phyloP scores from a whole-genome alignment of 2,113 vertebrate species.

The Steatornis caripensis region DNA sequence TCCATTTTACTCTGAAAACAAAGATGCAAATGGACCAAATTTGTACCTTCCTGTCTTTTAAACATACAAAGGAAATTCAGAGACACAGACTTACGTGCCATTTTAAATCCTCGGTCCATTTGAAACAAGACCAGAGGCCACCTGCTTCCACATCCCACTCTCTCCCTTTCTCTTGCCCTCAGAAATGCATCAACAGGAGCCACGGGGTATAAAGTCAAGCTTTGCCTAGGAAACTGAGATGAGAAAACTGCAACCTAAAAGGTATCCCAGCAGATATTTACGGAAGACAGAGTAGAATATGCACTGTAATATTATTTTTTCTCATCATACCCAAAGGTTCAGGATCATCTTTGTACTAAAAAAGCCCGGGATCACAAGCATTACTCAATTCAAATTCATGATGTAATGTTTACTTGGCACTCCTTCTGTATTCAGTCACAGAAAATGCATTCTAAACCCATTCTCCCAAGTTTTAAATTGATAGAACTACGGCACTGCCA shows the following conservation, averaged over 20 bases:
- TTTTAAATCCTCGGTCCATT: background rate
- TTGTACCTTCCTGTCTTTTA: background rate
- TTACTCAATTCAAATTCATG: background rate
- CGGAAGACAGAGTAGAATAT: background rate
- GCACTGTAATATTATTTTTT: background rate
- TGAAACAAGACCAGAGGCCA: background rate
- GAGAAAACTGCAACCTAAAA: background rate
- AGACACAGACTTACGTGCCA: background rate
- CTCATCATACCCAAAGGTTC: background rate
- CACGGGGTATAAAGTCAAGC: background rate
- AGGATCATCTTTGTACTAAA: background rate
- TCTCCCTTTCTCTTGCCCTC: background rate
- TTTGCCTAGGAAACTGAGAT: background rate
- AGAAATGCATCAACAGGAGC: background rate
- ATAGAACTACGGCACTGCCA: background rate
- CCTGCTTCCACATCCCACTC: background rate
- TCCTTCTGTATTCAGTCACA: background rate
- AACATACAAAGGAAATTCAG: background rate
- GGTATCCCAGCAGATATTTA: background rate
- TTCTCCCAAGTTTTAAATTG: background rate
- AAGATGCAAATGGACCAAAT: background rate
- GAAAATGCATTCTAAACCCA: slow-evolving; percentile 24
- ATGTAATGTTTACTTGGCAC: background rate
- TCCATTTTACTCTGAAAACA: background rate
- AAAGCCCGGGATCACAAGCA: background rate